These are phyloP conservation scores for Phrynocephalus versicolor DNA, from an alignment of 2,113 vertebrate genomes.

Conservation along the genomic window DNA sequence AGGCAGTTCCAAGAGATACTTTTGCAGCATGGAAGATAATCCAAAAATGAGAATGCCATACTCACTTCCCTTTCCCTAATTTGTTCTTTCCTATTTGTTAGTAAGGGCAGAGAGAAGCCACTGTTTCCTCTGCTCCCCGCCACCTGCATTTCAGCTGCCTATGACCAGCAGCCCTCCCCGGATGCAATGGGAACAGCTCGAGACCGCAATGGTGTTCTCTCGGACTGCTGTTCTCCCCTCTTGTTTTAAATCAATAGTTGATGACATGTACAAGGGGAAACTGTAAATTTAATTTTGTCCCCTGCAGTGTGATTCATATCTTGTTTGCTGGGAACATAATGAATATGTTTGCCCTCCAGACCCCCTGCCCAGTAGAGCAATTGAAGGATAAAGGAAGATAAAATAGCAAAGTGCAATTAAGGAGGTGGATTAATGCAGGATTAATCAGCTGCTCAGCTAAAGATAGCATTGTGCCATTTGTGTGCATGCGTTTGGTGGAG, in stretches of 20 bases:
- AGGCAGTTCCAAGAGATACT: background rate
- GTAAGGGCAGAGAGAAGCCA: background rate
- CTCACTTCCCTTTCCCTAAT: background rate
- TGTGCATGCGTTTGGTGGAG: background rate
- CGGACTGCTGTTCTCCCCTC: slow-evolving; percentile 60
- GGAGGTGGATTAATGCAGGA: slow-evolving; percentile 70
- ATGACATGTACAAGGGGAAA: slow-evolving; percentile 80
- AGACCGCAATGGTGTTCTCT: slow-evolving; percentile 43
- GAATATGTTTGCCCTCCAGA: slow-evolving; percentile 79
- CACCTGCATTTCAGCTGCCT: slow-evolving; percentile 18
- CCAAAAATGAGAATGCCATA: background rate
- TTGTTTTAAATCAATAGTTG: slow-evolving; percentile 81
- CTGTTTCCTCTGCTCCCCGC: slow-evolving; percentile 1
- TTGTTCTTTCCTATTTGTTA: background rate
- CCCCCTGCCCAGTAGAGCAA: slow-evolving; percentile 73
- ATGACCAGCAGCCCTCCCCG: slow-evolving; percentile 29
- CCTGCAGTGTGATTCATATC: slow-evolving; percentile 76
- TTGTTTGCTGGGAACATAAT: slow-evolving; percentile 78
- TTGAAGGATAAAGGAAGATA: slow-evolving; percentile 75
- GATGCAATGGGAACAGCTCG: slow-evolving; percentile 35
- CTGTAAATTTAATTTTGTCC: slow-evolving; percentile 83
- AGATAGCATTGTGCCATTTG: slow-evolving; percentile 59
- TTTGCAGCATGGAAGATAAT: background rate
- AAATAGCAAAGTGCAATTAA: slow-evolving; percentile 74
- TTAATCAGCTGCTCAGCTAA: slow-evolving; percentile 68